Conservation (phyloP, 2,888 invertebrate species). For the Agapostemon virescens region DNA sequence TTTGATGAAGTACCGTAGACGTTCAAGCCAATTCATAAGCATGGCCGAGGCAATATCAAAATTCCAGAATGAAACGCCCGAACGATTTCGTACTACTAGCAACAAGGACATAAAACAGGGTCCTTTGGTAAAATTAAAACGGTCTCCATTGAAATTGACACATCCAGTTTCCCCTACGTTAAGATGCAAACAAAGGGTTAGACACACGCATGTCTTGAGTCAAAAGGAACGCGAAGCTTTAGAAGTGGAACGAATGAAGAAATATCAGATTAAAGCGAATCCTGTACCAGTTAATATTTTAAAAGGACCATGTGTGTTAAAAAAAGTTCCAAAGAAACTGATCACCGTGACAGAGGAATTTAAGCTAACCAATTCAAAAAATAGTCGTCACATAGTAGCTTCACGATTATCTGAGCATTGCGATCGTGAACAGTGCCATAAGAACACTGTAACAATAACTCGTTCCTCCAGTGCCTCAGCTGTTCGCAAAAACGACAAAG, state of each 20-base stretch:
- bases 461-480: background rate
- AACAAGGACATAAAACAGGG: constrained; percentile 39
- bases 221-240: constrained; percentile 84
- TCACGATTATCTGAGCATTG: background rate
- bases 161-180: constrained; percentile 73
- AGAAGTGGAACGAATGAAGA: constrained; percentile 85
- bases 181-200: constrained; percentile 79
- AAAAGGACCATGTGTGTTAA: constrained; percentile 79
- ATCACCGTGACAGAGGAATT: constrained; percentile 85
- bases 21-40: constrained; percentile 78
- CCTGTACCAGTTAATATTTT: constrained; percentile 84
- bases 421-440: background rate
- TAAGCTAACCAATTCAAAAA: constrained; percentile 83
- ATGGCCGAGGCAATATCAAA: constrained; percentile 82
- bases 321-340: constrained; percentile 82
- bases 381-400: constrained; percentile 15
- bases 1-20: constrained; percentile 36
- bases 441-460: background rate
- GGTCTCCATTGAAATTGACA: constrained; percentile 67
- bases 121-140: constrained; percentile 62
- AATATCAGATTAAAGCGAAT: constrained; percentile 86
- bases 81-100: constrained; percentile 80
- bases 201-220: constrained; percentile 82
- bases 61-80: constrained; percentile 82
- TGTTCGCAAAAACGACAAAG: background rate